Conservation (phyloP, 2,113 vertebrate genomes). For the Brachypteracias leptosomus region DNA sequence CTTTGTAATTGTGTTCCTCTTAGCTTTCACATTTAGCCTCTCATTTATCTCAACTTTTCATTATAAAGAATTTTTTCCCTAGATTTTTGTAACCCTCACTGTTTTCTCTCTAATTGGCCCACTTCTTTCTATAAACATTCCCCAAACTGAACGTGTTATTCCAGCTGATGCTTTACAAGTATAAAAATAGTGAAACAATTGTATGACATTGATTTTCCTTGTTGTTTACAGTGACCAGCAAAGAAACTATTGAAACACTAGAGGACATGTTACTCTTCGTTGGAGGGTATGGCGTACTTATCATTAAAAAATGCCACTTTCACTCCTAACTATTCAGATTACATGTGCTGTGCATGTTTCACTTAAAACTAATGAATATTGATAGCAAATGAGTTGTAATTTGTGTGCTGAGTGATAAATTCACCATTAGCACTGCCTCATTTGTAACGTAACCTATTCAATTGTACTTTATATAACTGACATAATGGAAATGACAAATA, state of each 20-base stretch:
- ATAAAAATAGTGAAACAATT: neutral
- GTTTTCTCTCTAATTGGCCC: neutral
- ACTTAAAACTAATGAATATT: neutral
- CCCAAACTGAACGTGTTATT: neutral
- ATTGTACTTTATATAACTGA: neutral
- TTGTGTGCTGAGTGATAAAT: neutral
- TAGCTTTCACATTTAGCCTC: neutral
- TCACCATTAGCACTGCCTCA: neutral
- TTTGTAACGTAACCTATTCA: neutral
- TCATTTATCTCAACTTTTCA: neutral
- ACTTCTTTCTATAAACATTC: neutral
- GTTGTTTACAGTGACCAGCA: neutral
- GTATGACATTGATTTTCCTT: neutral
- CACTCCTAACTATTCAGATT: neutral
- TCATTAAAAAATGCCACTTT: neutral
- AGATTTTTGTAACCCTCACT: neutral
- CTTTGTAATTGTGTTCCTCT: neutral
- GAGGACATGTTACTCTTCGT: neutral
- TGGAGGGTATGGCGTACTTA: neutral
- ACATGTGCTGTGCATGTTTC: neutral
- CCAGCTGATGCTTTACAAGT: neutral
- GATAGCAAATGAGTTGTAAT: neutral
- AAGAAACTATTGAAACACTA: neutral
- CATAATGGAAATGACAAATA: neutral
- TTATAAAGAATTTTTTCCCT: neutral